These are phyloP conservation scores for Nesidiocoris tenuis DNA, from an alignment of 2,888 invertebrate species.

Conservation along the genomic window DNA sequence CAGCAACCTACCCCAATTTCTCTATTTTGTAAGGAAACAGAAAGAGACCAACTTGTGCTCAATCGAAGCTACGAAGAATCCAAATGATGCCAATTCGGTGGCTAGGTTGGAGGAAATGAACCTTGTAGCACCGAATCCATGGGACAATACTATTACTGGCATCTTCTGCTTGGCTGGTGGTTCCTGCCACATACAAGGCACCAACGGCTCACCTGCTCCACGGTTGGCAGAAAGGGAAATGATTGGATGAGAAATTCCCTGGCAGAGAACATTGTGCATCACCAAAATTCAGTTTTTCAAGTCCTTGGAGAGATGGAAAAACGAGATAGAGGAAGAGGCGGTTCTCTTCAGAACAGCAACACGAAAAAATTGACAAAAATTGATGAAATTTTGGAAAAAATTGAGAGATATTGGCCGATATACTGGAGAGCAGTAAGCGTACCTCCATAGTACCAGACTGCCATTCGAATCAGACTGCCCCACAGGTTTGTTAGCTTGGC, in stretches of 20 bases:
- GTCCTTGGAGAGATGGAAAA: neutral
- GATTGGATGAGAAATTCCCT: too few species aligned
- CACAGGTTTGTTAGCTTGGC: slow-evolving; percentile 56
- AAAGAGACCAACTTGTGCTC: slow-evolving; percentile 65
- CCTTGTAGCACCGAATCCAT: slow-evolving; percentile 64
- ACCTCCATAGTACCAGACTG: slow-evolving; percentile 54
- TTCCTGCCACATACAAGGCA: slow-evolving; percentile 59
- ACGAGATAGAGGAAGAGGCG: neutral
- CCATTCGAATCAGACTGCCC: slow-evolving; percentile 53
- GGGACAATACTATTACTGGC: slow-evolving; percentile 65
- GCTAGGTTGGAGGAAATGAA: slow-evolving; percentile 64
- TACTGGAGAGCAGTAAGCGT: too few species aligned
- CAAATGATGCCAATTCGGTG: slow-evolving; percentile 65
- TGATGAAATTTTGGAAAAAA: neutral
- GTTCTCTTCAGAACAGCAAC: neutral
- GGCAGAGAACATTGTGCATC: slow-evolving; percentile 49
- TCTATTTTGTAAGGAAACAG: too few species aligned
- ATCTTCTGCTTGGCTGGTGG: slow-evolving; percentile 55
- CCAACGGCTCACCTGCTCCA: slow-evolving; percentile 50
- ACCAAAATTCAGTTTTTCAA: slow-evolving; percentile 59
- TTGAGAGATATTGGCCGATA: too few species aligned
- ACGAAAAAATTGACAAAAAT: neutral
- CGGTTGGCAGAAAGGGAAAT: too few species aligned
- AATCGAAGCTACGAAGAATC: slow-evolving; percentile 64
- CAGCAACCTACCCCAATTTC: too few species aligned